These are phyloP conservation scores for Orgyia antiqua DNA, from an alignment of 2,888 invertebrate genomes.

Conservation along the genomic window DNA sequence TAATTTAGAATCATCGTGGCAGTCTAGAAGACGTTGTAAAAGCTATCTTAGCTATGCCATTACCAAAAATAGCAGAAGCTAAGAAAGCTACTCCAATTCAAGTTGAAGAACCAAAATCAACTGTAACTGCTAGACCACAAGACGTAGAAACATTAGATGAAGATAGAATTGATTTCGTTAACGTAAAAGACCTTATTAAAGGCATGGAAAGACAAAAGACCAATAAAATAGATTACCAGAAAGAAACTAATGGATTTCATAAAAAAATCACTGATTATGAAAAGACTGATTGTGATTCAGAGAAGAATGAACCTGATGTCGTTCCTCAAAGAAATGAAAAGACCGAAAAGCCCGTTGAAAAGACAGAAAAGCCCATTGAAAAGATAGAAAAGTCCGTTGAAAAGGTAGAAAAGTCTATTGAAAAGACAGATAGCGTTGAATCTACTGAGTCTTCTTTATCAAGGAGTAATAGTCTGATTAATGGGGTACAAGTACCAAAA, in stretches of 20 bases:
- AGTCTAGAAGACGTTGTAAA: constrained; percentile 69
- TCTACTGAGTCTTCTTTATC: constrained; percentile 51
- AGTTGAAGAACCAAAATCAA: constrained; percentile 40
- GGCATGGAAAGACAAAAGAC: constrained; percentile 78
- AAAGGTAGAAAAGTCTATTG: constrained; percentile 32
- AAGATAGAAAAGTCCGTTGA: constrained; percentile 17
- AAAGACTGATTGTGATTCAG: constrained; percentile 31
- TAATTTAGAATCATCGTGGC: constrained; percentile 80
- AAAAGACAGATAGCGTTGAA: constrained; percentile 54
- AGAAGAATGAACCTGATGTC: constrained; percentile 32
- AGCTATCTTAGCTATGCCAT: constrained; percentile 61
- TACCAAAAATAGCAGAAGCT: constrained; percentile 51
- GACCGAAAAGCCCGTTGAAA: neutral
- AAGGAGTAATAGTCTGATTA: constrained; percentile 61
- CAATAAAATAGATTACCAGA: constrained; percentile 38
- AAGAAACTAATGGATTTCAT: constrained; percentile 61
- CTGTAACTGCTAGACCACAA: constrained; percentile 34
- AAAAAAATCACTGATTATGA: constrained; percentile 57
- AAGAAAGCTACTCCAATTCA: constrained; percentile 43
- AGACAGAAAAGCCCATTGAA: constrained; percentile 16
- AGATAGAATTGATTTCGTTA: constrained; percentile 73
- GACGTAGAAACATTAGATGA: constrained; percentile 59
- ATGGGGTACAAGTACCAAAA: constrained; percentile 80
- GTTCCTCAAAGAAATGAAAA: constrained; percentile 21
- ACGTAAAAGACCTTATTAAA: constrained; percentile 80